Conservation (phyloP, 2,113 vertebrate genomes). For the Hippocampus zosterae region DNA sequence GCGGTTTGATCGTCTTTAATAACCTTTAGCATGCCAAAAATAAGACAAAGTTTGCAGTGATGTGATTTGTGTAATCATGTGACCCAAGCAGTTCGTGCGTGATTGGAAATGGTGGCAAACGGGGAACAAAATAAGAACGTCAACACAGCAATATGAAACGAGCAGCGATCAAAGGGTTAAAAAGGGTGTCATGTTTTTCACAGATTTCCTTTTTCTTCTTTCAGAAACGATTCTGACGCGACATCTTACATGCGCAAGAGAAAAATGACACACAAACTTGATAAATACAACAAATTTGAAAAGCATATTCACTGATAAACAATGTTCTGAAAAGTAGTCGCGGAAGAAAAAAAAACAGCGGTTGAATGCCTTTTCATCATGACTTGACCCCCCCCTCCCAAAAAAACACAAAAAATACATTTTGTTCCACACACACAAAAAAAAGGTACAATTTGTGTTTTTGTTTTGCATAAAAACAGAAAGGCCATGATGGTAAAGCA, state of each 20-base stretch:
- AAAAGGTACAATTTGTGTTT: slow-evolving; percentile 31
- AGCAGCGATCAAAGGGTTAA: slow-evolving; percentile 49
- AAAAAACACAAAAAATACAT: slow-evolving; percentile 20
- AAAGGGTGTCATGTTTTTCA: slow-evolving; percentile 44
- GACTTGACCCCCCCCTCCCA: slow-evolving; percentile 5
- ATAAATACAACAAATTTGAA: slow-evolving; percentile 39
- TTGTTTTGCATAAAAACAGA: slow-evolving; percentile 32
- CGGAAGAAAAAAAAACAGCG: slow-evolving; percentile 31
- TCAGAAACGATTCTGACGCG: slow-evolving; percentile 49
- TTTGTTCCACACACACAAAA: slow-evolving; percentile 19
- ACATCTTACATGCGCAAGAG: slow-evolving; percentile 47
- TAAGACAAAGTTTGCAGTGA: neutral
- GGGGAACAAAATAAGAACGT: neutral
- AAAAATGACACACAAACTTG: slow-evolving; percentile 33
- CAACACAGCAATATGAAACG: slow-evolving; percentile 24
- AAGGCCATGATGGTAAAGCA: slow-evolving; percentile 62
- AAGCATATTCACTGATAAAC: slow-evolving; percentile 24
- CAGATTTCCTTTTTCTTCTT: slow-evolving; percentile 43
- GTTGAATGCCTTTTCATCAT: slow-evolving; percentile 1
- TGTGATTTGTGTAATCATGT: neutral
- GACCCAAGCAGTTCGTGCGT: neutral
- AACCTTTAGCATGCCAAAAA: neutral
- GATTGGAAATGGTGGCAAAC: slow-evolving; percentile 7
- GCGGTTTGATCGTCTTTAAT: too few species aligned
- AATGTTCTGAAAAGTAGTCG: slow-evolving; percentile 28